These are phyloP conservation scores for Melanotus villosus DNA, from an alignment of 2,888 invertebrate species.

Conservation along the genomic window DNA sequence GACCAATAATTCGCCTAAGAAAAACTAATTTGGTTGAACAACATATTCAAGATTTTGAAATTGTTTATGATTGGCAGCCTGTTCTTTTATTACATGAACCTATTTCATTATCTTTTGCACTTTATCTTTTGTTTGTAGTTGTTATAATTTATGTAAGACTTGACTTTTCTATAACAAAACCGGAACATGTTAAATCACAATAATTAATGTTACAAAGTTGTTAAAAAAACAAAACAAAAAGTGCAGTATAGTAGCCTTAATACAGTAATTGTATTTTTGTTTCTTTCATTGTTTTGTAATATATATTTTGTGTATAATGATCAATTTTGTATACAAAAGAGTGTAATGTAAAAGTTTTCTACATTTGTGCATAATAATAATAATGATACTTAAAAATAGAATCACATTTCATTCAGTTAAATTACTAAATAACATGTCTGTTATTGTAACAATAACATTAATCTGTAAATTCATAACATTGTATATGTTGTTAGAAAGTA, in stretches of 20 bases:
- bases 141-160: conserved; percentile 95
- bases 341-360: too few species aligned
- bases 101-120: conserved; percentile 87
- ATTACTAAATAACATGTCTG: too few species aligned
- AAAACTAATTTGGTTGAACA: conserved; percentile 93
- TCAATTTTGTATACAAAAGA: too few species aligned
- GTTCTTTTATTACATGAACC: conserved; percentile 94
- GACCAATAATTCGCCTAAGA: conserved; percentile 87
- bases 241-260: not conserved
- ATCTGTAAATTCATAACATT: too few species aligned
- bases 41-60: conserved; percentile 95
- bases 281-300: not conserved
- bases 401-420: too few species aligned
- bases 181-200: conserved; percentile 32
- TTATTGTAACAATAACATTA: too few species aligned
- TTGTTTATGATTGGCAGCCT: conserved; percentile 90
- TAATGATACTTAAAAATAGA: too few species aligned
- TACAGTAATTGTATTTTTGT: not conserved
- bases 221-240: too few species aligned
- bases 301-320: too few species aligned
- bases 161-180: conserved; percentile 88
- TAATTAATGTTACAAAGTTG: not conserved
- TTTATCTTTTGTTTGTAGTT: conserved; percentile 90
- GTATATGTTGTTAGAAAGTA: too few species aligned
- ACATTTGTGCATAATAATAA: too few species aligned